phyloP scores from a whole-genome alignment of 2,113 vertebrate species.

The Thamnophis sirtalis region DNA sequence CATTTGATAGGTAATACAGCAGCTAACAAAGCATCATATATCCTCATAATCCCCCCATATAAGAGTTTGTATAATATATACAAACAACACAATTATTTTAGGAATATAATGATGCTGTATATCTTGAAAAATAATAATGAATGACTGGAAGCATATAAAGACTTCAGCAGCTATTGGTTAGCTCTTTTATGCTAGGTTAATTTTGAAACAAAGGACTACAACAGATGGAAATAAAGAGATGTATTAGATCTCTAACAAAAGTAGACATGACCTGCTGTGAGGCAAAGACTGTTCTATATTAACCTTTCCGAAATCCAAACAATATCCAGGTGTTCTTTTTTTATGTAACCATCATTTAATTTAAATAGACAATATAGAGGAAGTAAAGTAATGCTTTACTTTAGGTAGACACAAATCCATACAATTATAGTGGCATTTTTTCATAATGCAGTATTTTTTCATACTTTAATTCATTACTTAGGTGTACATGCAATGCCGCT shows the following conservation, averaged over 20 bases:
- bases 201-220: conserved; percentile 33
- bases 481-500: conserved; percentile 9
- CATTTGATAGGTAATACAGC: neutral
- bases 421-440: neutral
- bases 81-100: neutral
- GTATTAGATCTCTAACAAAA: conserved; percentile 30
- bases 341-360: neutral
- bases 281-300: conserved; percentile 13
- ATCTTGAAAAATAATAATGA: conserved; percentile 20
- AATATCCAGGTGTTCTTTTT: neutral
- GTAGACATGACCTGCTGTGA: conserved; percentile 1
- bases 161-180: conserved; percentile 31
- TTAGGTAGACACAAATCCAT: neutral
- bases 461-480: conserved; percentile 29
- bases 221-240: conserved; percentile 49
- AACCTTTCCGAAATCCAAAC: neutral
- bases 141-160: conserved; percentile 15
- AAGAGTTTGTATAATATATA: neutral
- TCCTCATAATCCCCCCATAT: neutral
- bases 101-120: neutral
- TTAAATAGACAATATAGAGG: conserved; percentile 18
- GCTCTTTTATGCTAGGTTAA: conserved; percentile 39
- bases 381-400: neutral
- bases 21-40: neutral
- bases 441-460: conserved; percentile 16